Base-by-base conservation (phyloP, 2,113 vertebrate species). In the Centropus bengalensis region DNA sequence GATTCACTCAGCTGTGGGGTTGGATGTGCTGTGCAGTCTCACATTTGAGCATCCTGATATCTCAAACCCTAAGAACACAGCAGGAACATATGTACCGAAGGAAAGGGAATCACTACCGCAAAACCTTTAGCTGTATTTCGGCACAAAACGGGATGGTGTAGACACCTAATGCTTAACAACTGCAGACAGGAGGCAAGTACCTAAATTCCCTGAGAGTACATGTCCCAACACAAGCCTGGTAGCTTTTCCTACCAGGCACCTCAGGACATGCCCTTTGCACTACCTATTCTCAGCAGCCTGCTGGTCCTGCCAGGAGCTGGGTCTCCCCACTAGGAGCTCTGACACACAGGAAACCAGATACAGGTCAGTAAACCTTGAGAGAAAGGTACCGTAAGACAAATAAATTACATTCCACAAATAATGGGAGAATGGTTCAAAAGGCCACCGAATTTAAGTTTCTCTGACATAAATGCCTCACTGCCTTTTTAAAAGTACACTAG, bases 361-460 rank as follows among this genome's bases (percentile, higher is more conserved):
- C 22, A 44, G 10, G 28, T 8, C 67, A 55, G 30, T 3, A 47
- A 1, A 2, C 32, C 28, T 75, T 8, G 20, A 0, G 0, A 82
- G 44, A 23, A 4, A 69, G 10, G 19, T 32, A 27, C n/a, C 58
- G 0, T 12, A 68, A 64, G 13, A 44, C 14, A 10, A 81, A 18
- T 22, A 59, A 70, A 36, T 32, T 47, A 47, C 12, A 66, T n/a
- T 68, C 22, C n/a, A 63, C 23, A 21, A 49, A n/a, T 36, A n/a
- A 18, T 45, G 23, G 12, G 15, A 42, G 21, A 68, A 89, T 30
- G 24, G 71, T 59, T 88, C 58, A 69, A 36, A 82, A 82, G 40
- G 54, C 9, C n/a, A 86, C 10, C 4, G 63, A 64, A 8, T 2
- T 1, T 47, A 73, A 52, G 15, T 8, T 42, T 58, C 30, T 58